These are phyloP conservation scores for Heliconius sara DNA, from an alignment of 2,888 invertebrate species.

Conservation along the genomic window DNA sequence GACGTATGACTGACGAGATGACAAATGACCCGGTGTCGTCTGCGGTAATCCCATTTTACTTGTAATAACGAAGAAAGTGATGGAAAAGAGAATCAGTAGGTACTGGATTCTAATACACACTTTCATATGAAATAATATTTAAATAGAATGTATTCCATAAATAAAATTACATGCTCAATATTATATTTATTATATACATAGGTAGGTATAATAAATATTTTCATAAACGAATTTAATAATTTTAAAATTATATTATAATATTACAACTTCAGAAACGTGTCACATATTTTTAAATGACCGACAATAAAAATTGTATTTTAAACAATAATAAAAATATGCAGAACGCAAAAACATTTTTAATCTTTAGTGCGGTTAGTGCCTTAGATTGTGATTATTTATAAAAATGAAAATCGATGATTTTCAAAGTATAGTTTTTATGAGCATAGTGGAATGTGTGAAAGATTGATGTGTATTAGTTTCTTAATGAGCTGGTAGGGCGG, in stretches of 20 bases:
- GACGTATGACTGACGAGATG: conserved; percentile 73
- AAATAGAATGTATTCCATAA: background rate
- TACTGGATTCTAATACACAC: background rate
- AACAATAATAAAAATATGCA: background rate
- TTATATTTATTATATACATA: background rate
- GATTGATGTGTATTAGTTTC: conserved; percentile 77
- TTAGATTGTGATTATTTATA: conserved; percentile 21
- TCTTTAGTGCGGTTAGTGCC: conserved; percentile 3
- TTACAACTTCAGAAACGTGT: background rate
- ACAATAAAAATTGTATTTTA: background rate
- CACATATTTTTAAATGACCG: background rate
- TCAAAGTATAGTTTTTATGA: conserved; percentile 43
- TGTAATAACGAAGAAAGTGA: conserved; percentile 34
- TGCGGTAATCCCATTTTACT: conserved; percentile 45
- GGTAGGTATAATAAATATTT: too few species aligned
- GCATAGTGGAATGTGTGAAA: conserved; percentile 56
- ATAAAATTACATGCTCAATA: background rate
- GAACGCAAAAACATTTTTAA: background rate
- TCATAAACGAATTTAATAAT: background rate
- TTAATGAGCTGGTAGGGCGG: conserved; percentile 76
- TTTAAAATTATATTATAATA: background rate
- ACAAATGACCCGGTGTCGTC: conserved; percentile 70
- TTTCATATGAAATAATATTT: background rate
- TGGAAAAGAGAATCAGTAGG: background rate
- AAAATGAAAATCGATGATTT: conserved; percentile 32